These are phyloP conservation scores for Timema cristinae DNA, from an alignment of 2,888 invertebrate genomes.

Conservation along the genomic window DNA sequence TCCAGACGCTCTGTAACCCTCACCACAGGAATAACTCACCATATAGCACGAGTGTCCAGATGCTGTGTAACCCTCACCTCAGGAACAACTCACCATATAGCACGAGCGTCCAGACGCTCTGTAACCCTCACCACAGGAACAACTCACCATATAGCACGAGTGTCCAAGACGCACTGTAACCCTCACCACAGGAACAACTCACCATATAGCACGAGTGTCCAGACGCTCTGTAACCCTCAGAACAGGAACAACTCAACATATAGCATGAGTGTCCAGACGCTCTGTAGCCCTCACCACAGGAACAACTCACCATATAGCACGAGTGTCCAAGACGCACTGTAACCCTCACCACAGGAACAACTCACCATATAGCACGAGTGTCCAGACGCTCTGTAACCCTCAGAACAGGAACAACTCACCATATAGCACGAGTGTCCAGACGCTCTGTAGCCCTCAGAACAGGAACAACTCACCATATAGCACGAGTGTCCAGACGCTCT, in stretches of 20 bases:
- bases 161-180: too few species aligned
- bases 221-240: conserved; percentile 68
- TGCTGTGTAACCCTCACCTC: conserved; percentile 71
- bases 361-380: background rate
- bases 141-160: too few species aligned
- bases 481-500: too few species aligned
- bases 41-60: too few species aligned
- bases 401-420: conserved; percentile 68
- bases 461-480: conserved; percentile 70
- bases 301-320: conserved; percentile 53
- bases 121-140: conserved; percentile 72
- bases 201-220: too few species aligned
- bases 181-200: conserved; percentile 68
- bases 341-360: background rate
- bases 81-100: conserved; percentile 70
- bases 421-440: too few species aligned
- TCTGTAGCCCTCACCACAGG: conserved; percentile 68
- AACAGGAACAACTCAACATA: conserved; percentile 60
- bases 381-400: too few species aligned
- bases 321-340: conserved; percentile 47
- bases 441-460: conserved; percentile 71
- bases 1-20: too few species aligned
- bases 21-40: conserved; percentile 68
- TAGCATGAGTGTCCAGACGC: conserved; percentile 56
- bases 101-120: too few species aligned